These are phyloP conservation scores for Bombus turneri DNA, from an alignment of 1,140 invertebrate species.

Conservation along the genomic window DNA sequence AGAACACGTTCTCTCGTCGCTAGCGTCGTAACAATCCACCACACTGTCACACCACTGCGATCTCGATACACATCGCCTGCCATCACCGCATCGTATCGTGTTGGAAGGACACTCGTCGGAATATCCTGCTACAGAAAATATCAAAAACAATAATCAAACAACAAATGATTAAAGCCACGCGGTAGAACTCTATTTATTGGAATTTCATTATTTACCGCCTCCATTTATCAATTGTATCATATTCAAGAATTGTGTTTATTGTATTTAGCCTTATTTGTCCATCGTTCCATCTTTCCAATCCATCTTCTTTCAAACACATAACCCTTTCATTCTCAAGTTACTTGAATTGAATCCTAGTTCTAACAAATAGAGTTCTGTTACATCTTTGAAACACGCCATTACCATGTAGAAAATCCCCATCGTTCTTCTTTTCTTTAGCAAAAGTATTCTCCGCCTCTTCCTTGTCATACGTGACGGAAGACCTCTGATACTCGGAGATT, in stretches of 20 bases:
- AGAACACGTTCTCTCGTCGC: slow-evolving; percentile 90
- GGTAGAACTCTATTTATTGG: too few species aligned
- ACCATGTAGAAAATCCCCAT: neutral
- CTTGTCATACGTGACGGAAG: neutral
- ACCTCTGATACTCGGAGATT: slow-evolving; percentile 51
- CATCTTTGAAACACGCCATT: neutral
- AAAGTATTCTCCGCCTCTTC: neutral
- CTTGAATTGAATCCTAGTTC: too few species aligned
- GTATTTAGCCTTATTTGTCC: too few species aligned
- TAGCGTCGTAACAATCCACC: slow-evolving; percentile 90
- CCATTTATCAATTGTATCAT: too few species aligned
- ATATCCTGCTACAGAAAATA: neutral
- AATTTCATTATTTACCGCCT: too few species aligned
- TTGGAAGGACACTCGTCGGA: slow-evolving; percentile 23
- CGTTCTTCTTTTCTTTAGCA: neutral
- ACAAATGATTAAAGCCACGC: too few species aligned
- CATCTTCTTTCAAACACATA: too few species aligned
- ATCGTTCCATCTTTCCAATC: too few species aligned
- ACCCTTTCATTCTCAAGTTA: too few species aligned
- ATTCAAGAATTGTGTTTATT: too few species aligned
- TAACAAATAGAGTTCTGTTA: neutral
- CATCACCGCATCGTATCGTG: slow-evolving; percentile 53
- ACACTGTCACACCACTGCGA: slow-evolving; percentile 88
- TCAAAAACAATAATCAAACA: neutral
- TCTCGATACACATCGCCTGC: slow-evolving; percentile 84